A percentile compares a stretch with the other conserved stretches of the same genome.
Conservation (phyloP, 1,140 invertebrate species). For the Drosophila setifemur region DNA sequence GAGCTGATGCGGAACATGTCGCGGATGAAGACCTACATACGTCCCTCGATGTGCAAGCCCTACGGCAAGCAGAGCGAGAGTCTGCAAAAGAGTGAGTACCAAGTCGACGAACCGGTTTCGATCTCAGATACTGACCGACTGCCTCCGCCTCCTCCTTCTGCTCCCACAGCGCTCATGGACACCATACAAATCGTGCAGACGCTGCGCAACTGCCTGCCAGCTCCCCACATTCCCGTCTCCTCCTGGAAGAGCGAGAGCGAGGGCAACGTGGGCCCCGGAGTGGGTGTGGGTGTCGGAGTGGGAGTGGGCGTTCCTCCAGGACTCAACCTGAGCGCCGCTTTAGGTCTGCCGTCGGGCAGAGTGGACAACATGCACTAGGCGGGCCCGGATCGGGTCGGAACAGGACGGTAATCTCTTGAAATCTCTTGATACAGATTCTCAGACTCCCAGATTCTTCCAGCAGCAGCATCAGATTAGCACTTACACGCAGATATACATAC, state of each 20-base stretch:
- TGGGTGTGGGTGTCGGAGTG: slow-evolving; percentile 38
- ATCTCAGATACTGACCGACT: slow-evolving; percentile 4
- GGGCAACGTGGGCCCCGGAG: slow-evolving; percentile 47
- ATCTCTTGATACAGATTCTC: not conserved
- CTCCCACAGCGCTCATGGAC: slow-evolving; percentile 88
- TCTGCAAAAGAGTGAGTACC: slow-evolving; percentile 90
- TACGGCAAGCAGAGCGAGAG: slow-evolving; percentile 94
- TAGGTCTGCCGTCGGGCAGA: slow-evolving; percentile 52
- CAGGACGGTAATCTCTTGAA: slow-evolving; percentile 3
- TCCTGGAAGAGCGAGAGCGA: slow-evolving; percentile 91
- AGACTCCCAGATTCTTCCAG: slow-evolving; percentile 19
- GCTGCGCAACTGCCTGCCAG: slow-evolving; percentile 90
- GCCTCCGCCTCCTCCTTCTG: slow-evolving; percentile 11
- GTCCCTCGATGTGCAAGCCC: slow-evolving; percentile 93
- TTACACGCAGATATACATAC: slow-evolving; percentile 37
- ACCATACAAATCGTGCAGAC: slow-evolving; percentile 93
- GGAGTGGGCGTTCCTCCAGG: slow-evolving; percentile 53
- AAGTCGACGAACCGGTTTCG: slow-evolving; percentile 7
- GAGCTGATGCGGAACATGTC: slow-evolving; percentile 93
- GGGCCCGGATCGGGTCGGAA: not conserved
- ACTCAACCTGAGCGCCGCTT: slow-evolving; percentile 41
- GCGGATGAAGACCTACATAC: slow-evolving; percentile 91
- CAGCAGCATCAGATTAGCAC: slow-evolving; percentile 43
- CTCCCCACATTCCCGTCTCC: slow-evolving; percentile 92
- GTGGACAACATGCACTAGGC: slow-evolving; percentile 62